phyloP scores from a whole-genome alignment of 53 echinoderm and acorn worm genomes.

The Pentamera pediparva region DNA sequence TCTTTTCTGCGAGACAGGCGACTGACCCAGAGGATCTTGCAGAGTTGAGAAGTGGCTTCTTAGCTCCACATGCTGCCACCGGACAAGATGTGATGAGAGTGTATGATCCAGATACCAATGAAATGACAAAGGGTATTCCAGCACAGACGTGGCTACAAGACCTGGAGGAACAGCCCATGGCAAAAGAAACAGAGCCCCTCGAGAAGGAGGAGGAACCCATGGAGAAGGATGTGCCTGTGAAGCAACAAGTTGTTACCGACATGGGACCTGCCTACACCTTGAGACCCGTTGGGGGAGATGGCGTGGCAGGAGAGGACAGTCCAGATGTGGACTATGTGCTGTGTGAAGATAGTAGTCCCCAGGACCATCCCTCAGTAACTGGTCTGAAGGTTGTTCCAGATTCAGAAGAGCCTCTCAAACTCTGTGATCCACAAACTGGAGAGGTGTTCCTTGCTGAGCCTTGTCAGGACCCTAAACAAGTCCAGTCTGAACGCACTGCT shows the following conservation, averaged over 20 bases:
- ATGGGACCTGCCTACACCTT: conserved; percentile 72
- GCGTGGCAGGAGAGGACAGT: conserved; percentile 26
- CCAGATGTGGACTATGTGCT: conserved; percentile 43
- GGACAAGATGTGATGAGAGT: conserved; percentile 14
- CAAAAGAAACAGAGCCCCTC: not conserved
- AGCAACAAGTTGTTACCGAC: conserved; percentile 56
- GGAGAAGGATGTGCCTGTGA: conserved; percentile 35
- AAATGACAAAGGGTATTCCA: conserved; percentile 21
- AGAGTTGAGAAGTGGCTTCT: conserved; percentile 8
- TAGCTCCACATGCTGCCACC: conserved; percentile 4
- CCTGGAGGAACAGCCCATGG: not conserved
- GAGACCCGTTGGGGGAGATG: conserved; percentile 43
- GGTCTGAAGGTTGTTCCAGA: conserved; percentile 29
- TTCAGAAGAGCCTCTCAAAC: conserved; percentile 32
- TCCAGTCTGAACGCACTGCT: conserved; percentile 47
- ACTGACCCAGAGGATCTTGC: conserved; percentile 14
- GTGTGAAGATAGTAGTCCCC: not conserved
- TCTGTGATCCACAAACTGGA: conserved; percentile 32
- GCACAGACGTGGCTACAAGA: not conserved
- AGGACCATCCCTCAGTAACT: conserved; percentile 28
- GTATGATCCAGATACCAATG: conserved; percentile 16
- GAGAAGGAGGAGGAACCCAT: not conserved
- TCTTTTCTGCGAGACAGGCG: conserved; percentile 12
- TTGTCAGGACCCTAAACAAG: conserved; percentile 40
- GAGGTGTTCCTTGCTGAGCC: conserved; percentile 50